Percentiles rank a stretch among this genome's conserved stretches.
phyloP scores from a whole-genome alignment of 2,113 vertebrate genomes.

The Corythoichthys haematopterus region DNA sequence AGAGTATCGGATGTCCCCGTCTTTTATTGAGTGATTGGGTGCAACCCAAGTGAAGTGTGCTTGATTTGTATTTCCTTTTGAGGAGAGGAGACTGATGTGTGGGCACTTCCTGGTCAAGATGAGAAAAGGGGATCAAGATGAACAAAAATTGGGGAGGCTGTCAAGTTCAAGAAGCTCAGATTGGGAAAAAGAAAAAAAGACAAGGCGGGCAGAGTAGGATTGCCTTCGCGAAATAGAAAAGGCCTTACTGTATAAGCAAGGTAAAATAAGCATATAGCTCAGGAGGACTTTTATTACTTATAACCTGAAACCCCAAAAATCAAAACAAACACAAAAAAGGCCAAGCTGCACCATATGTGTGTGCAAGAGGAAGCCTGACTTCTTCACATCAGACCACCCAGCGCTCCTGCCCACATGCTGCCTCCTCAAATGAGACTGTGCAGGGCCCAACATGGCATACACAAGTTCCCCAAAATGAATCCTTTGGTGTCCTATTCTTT shows the following conservation, averaged over 20 bases:
- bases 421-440: constrained; percentile 55
- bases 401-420: constrained; percentile 67
- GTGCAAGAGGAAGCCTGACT: constrained; percentile 64
- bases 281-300: constrained; percentile 72
- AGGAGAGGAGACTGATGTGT: constrained; percentile 47
- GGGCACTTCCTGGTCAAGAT: constrained; percentile 50
- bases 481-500: constrained; percentile 41
- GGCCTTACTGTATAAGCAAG: constrained; percentile 60
- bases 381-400: constrained; percentile 74
- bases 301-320: constrained; percentile 73
- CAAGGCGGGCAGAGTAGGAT: constrained; percentile 21
- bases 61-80: constrained; percentile 54
- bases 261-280: constrained; percentile 77
- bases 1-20: constrained; percentile 57
- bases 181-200: constrained; percentile 31
- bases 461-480: constrained; percentile 38
- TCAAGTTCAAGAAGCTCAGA: constrained; percentile 9
- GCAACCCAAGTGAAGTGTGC: constrained; percentile 49
- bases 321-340: constrained; percentile 76
- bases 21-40: constrained; percentile 57
- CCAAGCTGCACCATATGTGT: constrained; percentile 74
- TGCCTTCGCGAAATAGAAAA: constrained; percentile 62
- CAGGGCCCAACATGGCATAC: constrained; percentile 45
- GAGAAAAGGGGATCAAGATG: constrained; percentile 10
- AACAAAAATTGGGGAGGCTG: constrained; percentile 10